These are phyloP conservation scores for Synergus gifuensis DNA, from an alignment of 2,888 invertebrate species.

Conservation along the genomic window DNA sequence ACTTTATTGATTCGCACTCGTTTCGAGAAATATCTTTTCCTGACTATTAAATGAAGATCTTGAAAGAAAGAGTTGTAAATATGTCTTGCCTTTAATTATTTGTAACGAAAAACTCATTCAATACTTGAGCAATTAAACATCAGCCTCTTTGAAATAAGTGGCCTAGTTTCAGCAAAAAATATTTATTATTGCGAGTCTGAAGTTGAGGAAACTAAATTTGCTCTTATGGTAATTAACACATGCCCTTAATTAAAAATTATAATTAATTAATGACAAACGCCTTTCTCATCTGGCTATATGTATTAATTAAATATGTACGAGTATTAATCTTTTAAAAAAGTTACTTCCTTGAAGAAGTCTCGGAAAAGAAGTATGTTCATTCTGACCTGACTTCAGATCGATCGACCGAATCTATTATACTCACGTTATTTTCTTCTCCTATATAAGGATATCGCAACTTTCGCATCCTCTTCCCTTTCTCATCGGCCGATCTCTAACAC, in stretches of 20 bases:
- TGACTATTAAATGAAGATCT: neutral
- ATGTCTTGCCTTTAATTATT: neutral
- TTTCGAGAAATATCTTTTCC: neutral
- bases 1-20: neutral
- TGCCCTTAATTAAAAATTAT: neutral
- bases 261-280: neutral
- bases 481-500: neutral
- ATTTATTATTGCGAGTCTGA: too few relatives aligned
- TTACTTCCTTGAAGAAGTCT: neutral
- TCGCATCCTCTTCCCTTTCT: neutral
- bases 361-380: neutral
- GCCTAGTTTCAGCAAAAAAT: too few relatives aligned
- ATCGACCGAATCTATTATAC: conserved; percentile 15
- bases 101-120: neutral
- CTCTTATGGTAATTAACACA: too few relatives aligned
- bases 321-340: neutral
- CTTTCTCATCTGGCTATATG: neutral
- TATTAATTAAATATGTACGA: too few relatives aligned
- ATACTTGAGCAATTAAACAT: neutral
- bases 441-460: conserved; percentile 5
- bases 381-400: neutral
- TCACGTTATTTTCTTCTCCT: conserved; percentile 10
- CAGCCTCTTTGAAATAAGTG: too few relatives aligned
- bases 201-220: too few relatives aligned
- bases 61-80: neutral